Evolutionary conservation across 2,888 invertebrate species (phyloP), one percentile per base, ranked within the genome.

Genomic region (Junonia oenone): DNA sequence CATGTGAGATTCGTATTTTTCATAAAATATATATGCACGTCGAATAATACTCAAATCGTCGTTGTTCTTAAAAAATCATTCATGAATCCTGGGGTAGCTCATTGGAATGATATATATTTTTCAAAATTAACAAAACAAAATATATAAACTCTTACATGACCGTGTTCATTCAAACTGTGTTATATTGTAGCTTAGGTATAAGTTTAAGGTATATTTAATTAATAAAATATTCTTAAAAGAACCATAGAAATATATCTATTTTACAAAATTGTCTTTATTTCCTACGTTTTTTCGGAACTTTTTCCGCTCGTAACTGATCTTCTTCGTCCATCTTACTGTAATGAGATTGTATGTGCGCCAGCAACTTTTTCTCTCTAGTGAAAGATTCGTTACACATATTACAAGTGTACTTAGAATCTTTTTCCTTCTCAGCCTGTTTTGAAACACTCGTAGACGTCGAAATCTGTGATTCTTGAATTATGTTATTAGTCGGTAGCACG

Each of bases 401-500:
- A 67, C 91, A 91, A 0, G 72, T 51, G 63, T 90, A 89, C 50
- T 69, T 73, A 1, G 1, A 2, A 15, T 73, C 72, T 47, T 71
- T 73, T 51, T 71, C 68, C 14, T 58, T 68, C 6, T 68, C 72
- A 17, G 59, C 43, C 4, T 64, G 62, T 11, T 70, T 74, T 0
- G 61, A 45, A 15, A 68, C 59, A 0, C 76, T 65, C 1, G 81
- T 81, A 0, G 88, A 87, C 1, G 89, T 89, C 0, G 84, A 76
- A 56, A 88, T 87, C 68, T 88, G 88, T 0, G 90, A 83, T 65
- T 90, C 90, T 65, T 89, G 90, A 31, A 90, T 85, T 8, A 84
- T 85, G 60, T 79, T 87, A 63, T 81, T 70, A 0, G 84, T 87
- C 0, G 91, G 89, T 15, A 90, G 63, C 27, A 88, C 87, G 60